Conservation (phyloP, 2,888 invertebrate species). For the Tetrapedia diversipes region DNA sequence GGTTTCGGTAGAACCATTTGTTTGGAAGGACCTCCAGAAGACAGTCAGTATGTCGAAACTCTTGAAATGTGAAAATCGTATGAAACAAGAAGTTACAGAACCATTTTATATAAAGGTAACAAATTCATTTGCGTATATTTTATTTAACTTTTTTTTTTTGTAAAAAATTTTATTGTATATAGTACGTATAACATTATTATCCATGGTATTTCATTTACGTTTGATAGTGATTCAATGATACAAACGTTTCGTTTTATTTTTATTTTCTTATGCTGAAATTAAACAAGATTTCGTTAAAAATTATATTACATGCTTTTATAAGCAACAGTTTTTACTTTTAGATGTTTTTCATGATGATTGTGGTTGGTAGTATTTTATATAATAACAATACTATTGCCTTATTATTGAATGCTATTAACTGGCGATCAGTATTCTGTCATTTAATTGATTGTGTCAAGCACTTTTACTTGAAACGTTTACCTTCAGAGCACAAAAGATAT, state of each 20-base stretch:
- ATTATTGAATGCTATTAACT: conserved; percentile 75
- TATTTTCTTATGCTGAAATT: conserved; percentile 6
- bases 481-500: conserved; percentile 73
- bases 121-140: not conserved
- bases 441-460: conserved; percentile 72
- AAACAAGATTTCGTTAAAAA: conserved; percentile 39
- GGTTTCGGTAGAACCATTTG: conserved; percentile 89
- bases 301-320: conserved; percentile 56
- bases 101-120: conserved; percentile 89
- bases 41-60: conserved; percentile 87
- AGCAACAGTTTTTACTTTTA: conserved; percentile 76
- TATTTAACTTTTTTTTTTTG: conserved; percentile 10
- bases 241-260: conserved; percentile 17
- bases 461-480: conserved; percentile 68
- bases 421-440: conserved; percentile 72
- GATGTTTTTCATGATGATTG: conserved; percentile 79
- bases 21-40: conserved; percentile 91
- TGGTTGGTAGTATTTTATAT: conserved; percentile 79
- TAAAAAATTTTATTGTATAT: conserved; percentile 16
- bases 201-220: not conserved
- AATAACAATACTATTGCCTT: conserved; percentile 77
- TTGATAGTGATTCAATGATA: conserved; percentile 17
- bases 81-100: conserved; percentile 85
- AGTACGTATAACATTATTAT: conserved; percentile 24
- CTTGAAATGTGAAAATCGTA: conserved; percentile 87